phyloP scores from a whole-genome alignment of 1,140 invertebrate species.

The Apocrypta bakeri region DNA sequence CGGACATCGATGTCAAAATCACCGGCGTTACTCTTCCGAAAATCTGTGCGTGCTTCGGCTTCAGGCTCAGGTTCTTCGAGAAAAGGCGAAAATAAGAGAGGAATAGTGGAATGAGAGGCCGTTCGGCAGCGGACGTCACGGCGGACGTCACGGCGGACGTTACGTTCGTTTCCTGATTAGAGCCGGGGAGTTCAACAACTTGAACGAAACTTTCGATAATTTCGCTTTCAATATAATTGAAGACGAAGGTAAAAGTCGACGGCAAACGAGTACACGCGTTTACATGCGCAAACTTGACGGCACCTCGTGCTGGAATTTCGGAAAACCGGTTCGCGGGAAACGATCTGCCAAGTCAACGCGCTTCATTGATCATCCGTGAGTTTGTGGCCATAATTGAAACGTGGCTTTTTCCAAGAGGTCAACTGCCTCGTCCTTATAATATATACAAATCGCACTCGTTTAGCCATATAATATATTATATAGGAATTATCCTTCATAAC shows the following conservation, averaged over 20 bases:
- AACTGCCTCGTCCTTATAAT: too few relatives aligned
- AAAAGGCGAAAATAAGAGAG: too few relatives aligned
- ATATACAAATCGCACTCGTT: too few relatives aligned
- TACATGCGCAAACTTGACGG: not conserved
- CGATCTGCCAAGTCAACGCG: not conserved
- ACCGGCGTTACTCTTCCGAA: not conserved
- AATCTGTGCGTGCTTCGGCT: not conserved
- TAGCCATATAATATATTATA: too few relatives aligned
- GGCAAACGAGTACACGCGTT: not conserved
- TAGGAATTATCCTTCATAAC: too few relatives aligned
- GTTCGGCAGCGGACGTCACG: too few relatives aligned
- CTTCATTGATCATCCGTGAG: constrained; percentile 18
- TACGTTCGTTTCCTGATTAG: not conserved
- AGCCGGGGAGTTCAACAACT: constrained; percentile 32
- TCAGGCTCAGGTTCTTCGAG: too few relatives aligned
- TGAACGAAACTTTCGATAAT: constrained; percentile 45
- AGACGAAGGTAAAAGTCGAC: constrained; percentile 24
- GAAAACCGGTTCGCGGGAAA: not conserved
- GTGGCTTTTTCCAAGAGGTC: too few relatives aligned
- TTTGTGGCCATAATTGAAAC: not conserved
- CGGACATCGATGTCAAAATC: constrained; percentile 1
- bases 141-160: too few relatives aligned
- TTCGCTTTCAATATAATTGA: constrained; percentile 41
- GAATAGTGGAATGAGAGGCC: too few relatives aligned
- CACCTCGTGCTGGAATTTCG: not conserved